Evolutionary conservation across 1,140 invertebrate genomes (phyloP).

Genomic region (Aphidius ervi): DNA sequence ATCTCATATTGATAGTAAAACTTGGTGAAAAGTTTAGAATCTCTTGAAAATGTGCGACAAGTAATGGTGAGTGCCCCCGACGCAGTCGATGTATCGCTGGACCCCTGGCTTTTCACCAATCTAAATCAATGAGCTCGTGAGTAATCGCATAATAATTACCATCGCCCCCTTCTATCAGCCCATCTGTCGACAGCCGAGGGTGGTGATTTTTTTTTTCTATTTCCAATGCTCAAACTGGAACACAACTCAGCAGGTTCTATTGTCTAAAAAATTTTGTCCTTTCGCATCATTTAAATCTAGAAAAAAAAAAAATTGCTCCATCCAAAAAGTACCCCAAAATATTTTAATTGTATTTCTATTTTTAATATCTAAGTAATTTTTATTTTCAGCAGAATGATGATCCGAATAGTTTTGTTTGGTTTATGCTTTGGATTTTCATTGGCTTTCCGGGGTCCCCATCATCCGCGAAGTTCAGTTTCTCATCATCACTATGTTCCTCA

Average conservation of each 20-base stretch:
- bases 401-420: conserved; percentile 30
- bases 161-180: conserved; percentile 42
- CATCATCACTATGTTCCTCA: conserved; percentile 55
- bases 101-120: conserved; percentile 40
- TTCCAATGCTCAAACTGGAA: no score
- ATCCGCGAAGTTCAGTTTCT: conserved; percentile 59
- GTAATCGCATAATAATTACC: conserved; percentile 55
- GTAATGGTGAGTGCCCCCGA: conserved; percentile 2
- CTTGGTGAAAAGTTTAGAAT: no score
- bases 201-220: conserved; percentile 20
- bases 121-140: conserved; percentile 54
- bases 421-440: conserved; percentile 23
- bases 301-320: no score
- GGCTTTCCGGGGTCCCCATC: conserved; percentile 65
- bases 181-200: conserved; percentile 47
- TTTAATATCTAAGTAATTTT: not conserved
- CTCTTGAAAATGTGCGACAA: conserved; percentile 2
- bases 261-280: not conserved
- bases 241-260: conserved; percentile 3
- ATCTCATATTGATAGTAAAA: no score
- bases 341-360: not conserved
- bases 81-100: conserved; percentile 17
- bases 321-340: not conserved
- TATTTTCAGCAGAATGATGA: conserved; percentile 28
- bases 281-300: no score